Evolutionary conservation across 1,140 invertebrate genomes (phyloP), one percentile per base, ranked within the genome.

Genomic region (Patella vulgata): DNA sequence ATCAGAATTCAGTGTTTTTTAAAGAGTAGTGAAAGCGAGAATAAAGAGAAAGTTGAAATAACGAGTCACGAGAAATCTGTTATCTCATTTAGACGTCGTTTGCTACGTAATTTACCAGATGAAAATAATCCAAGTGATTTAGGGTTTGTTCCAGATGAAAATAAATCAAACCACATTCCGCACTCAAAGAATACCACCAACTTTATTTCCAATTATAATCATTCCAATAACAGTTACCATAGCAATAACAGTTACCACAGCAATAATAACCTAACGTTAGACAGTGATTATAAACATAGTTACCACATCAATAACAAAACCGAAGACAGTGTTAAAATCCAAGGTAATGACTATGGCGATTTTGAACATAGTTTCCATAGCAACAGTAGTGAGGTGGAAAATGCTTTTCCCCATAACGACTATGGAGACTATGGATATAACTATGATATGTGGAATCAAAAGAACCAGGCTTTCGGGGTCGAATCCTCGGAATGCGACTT

Each of bases 1-100:
- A 59, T 74, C 11, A 52, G 66, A 40, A 67, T 77, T 2, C 67
- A 70, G 46, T 77, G 74, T 61, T 52, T 69, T 42, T 40, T 70
- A 23, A 54, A 70, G 23, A 63, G 60, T 27, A 46, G 57, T 12
- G 42, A 68, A 28, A 46, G 63, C 3, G 56, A 63, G 6, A 43
- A 68, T n/a, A 17, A 52, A 19, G 46, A 39, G 12, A 9, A 17
- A 25, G 19, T 19, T 11, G n/a, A n/a, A 25, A 52, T 43, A 30
- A 51, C 36, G 48, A 44, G n/a, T 14, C 11, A 42, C 17, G 25
- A 48, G 31, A 44, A 61, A 31, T 28, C 3, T n/a, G 25, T 23
- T 39, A n/a, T n/a, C n/a, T n/a, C n/a, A n/a, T n/a, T n/a, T n/a
- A 48, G 25, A 9, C 17, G 14, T 17, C 27, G 14, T 8, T 28